A percentile compares a stretch with the other conserved stretches of the same genome.
Conservation (phyloP, 2,113 vertebrate genomes). For the Brienomyrus brachyistius region DNA sequence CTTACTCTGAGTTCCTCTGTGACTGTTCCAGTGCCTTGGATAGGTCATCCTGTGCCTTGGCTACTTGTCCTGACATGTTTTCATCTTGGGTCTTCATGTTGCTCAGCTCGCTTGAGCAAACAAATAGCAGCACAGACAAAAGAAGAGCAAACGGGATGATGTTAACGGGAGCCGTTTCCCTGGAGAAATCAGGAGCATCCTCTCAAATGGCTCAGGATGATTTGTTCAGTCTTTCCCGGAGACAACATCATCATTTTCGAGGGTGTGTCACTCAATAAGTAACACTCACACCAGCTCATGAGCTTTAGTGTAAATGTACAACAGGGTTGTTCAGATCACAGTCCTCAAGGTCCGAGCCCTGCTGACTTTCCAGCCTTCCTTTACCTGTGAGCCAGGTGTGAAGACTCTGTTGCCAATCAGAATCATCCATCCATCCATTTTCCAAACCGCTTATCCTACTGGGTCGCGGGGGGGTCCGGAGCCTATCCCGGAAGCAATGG, state of each 20-base stretch:
- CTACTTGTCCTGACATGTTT: constrained; percentile 60
- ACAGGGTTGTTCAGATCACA: background rate
- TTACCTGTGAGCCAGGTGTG: no score
- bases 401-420: no score
- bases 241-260: background rate
- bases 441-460: no score
- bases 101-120: constrained; percentile 60
- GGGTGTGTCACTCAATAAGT: background rate
- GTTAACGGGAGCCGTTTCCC: background rate
- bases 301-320: background rate
- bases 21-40: constrained; percentile 57
- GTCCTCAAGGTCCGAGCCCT: no score
- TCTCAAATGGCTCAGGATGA: background rate
- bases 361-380: no score
- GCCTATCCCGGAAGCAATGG: no score
- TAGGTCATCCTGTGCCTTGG: constrained; percentile 59
- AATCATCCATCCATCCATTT: background rate
- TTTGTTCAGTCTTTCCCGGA: background rate
- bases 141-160: background rate
- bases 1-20: constrained; percentile 67
- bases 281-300: background rate
- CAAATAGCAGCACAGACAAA: background rate
- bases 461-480: no score
- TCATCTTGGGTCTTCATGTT: constrained; percentile 61
- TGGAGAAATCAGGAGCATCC: background rate